phyloP scores from a whole-genome alignment of 53 echinoderm and acorn worm species.

The Hippasteria phrygiana region DNA sequence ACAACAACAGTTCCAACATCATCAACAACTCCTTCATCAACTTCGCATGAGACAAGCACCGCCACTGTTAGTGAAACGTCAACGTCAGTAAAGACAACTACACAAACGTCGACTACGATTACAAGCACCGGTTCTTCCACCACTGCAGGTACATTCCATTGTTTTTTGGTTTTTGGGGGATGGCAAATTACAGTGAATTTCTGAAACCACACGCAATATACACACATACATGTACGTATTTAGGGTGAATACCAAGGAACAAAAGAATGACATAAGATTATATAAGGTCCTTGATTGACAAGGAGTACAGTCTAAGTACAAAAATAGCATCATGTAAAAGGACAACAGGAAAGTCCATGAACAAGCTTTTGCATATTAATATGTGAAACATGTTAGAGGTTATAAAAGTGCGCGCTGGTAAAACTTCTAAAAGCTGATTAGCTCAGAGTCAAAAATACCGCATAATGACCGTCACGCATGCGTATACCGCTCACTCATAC shows the following conservation, averaged over 20 bases:
- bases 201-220: too few species aligned
- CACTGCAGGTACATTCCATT: not conserved
- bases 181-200: too few species aligned
- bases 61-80: conserved; percentile 8
- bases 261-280: too few species aligned
- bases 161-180: not conserved
- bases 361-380: not conserved
- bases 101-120: not conserved
- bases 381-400: not conserved
- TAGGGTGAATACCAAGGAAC: too few species aligned
- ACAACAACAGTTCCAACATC: conserved; percentile 38
- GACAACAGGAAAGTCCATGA: not conserved
- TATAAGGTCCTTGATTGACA: too few species aligned
- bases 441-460: too few species aligned
- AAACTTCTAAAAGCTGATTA: too few species aligned
- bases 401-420: not conserved
- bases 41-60: conserved; percentile 19
- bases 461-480: too few species aligned
- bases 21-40: conserved; percentile 20
- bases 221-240: too few species aligned
- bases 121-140: not conserved
- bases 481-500: too few species aligned
- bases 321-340: too few species aligned
- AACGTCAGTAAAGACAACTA: not conserved
- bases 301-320: too few species aligned